These are phyloP conservation scores for Acromyrmex heyeri DNA, from an alignment of 1,140 invertebrate species.

Conservation along the genomic window DNA sequence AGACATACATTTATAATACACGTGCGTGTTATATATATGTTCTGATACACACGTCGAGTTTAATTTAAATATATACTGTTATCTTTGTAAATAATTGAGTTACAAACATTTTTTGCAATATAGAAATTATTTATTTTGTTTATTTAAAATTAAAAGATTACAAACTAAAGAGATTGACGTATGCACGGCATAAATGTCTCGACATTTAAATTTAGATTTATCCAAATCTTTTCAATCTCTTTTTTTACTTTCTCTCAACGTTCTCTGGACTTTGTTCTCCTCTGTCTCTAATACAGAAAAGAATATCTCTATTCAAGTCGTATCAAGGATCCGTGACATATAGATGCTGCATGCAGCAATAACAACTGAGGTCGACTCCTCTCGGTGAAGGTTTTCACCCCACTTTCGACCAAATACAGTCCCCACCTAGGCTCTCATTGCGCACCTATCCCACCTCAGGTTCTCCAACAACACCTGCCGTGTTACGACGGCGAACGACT, in stretches of 20 bases:
- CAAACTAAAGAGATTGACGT: not conserved
- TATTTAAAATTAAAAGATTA: not conserved
- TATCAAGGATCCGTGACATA: slow-evolving; percentile 45
- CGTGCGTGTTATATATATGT: not conserved
- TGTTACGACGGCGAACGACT: slow-evolving; percentile 63
- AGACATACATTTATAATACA: not conserved
- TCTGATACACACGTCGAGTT: not conserved
- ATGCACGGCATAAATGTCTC: not conserved
- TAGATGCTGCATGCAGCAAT: slow-evolving; percentile 19
- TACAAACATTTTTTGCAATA: no score
- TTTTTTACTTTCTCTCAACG: not conserved
- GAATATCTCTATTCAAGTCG: slow-evolving; percentile 26
- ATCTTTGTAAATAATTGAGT: no score
- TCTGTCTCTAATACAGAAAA: not conserved
- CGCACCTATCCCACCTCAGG: slow-evolving; percentile 53
- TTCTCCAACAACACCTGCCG: slow-evolving; percentile 70
- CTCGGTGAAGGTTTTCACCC: slow-evolving; percentile 62
- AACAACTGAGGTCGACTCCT: slow-evolving; percentile 60
- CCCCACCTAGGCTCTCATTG: slow-evolving; percentile 15
- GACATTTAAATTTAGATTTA: not conserved
- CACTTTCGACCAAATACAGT: slow-evolving; percentile 46
- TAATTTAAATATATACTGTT: no score
- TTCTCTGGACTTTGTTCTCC: not conserved
- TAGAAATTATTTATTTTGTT: not conserved
- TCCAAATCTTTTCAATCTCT: not conserved